Conservation (phyloP, 2,113 vertebrate genomes). For the Cacatua alba region DNA sequence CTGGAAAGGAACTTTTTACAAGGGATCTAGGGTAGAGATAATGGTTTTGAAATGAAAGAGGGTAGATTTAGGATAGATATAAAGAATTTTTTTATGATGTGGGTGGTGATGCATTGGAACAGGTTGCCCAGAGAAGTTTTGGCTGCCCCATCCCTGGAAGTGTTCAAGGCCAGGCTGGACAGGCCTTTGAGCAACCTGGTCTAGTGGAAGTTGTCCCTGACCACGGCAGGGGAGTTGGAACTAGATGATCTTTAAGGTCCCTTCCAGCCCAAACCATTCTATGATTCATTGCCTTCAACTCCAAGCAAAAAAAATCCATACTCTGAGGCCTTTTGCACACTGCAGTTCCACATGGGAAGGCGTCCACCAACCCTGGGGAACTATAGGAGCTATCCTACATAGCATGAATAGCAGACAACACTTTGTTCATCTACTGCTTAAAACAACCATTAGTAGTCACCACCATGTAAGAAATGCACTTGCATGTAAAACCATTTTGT, state of each 20-base stretch:
- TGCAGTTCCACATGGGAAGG: not conserved
- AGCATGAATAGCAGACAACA: not conserved
- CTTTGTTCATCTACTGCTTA: not conserved
- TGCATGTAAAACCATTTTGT: not conserved
- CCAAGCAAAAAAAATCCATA: too few species aligned
- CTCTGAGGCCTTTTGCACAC: not conserved
- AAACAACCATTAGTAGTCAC: not conserved
- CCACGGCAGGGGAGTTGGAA: not conserved
- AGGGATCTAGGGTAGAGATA: not conserved
- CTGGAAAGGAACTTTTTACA: not conserved
- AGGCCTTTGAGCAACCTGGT: not conserved
- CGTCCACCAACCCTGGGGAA: not conserved
- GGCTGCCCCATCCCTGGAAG: not conserved
- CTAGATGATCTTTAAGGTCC: not conserved
- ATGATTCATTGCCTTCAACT: not conserved
- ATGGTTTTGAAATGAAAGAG: not conserved
- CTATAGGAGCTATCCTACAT: accelerated
- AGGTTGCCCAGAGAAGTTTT: not conserved
- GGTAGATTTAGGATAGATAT: not conserved
- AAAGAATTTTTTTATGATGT: not conserved
- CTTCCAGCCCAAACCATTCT: not conserved
- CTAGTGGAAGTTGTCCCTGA: not conserved
- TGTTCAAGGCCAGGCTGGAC: not conserved
- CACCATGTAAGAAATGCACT: not conserved
- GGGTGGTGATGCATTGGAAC: not conserved